Percentiles rank a stretch among this genome's conserved stretches.
phyloP scores from a whole-genome alignment of 2,113 vertebrate species.

The Antidorcas marsupialis region DNA sequence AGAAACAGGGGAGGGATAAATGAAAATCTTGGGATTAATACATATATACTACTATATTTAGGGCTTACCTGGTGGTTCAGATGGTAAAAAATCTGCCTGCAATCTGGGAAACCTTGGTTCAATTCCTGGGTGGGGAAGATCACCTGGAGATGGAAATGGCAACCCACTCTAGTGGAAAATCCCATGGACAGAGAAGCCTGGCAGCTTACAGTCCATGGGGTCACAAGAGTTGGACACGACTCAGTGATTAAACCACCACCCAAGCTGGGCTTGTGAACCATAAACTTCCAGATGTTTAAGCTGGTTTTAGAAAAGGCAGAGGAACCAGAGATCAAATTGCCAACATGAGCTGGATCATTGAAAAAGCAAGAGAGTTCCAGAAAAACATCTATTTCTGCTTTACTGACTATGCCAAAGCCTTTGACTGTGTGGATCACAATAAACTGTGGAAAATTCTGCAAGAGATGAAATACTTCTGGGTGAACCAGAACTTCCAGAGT shows the following conservation, averaged over 20 bases:
- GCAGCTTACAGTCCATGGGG: not conserved
- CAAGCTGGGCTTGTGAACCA: not conserved
- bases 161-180: not conserved
- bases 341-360: not conserved
- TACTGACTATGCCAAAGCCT: not conserved
- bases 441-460: not conserved
- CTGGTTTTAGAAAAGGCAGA: not conserved
- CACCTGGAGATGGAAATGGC: not conserved
- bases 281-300: not conserved
- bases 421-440: not conserved
- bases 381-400: not conserved
- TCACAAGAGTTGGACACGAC: not conserved
- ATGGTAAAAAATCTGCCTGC: not conserved
- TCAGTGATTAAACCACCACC: not conserved
- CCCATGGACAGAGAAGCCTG: not conserved
- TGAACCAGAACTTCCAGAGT: too few relatives aligned
- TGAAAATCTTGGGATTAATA: not conserved
- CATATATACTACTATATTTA: not conserved
- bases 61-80: not conserved
- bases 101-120: not conserved
- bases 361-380: not conserved
- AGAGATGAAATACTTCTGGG: not conserved
- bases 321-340: not conserved
- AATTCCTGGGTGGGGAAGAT: not conserved
- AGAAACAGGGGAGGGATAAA: not conserved